phyloP scores from a whole-genome alignment of 2,113 vertebrate genomes.

The Carettochelys insculpta region DNA sequence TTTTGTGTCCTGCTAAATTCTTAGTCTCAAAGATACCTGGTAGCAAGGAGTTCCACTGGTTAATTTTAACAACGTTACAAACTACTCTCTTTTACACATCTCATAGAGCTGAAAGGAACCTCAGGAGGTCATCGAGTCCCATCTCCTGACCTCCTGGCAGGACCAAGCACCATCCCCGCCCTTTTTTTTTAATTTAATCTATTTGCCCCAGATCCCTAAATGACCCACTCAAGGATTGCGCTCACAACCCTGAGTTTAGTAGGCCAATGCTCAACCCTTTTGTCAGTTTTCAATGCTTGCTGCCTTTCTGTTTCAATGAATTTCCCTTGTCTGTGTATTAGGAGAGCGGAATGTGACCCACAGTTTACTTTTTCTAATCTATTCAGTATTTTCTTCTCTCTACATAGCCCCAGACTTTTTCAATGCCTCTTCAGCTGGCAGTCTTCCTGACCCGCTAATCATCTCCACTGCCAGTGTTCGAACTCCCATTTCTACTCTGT shows the following conservation, averaged over 20 bases:
- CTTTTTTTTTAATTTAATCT: no score
- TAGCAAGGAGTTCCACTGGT: neutral
- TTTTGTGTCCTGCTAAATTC: neutral
- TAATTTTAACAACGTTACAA: no score
- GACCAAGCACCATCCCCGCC: no score
- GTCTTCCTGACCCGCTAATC: constrained; percentile 65
- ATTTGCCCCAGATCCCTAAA: no score
- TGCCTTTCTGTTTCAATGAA: constrained; percentile 52
- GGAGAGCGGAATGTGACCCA: constrained; percentile 64
- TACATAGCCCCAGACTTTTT: constrained; percentile 56
- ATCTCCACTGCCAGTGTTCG: constrained; percentile 66
- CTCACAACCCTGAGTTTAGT: no score
- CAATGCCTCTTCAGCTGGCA: constrained; percentile 60
- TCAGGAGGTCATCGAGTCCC: no score
- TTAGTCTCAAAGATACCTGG: neutral
- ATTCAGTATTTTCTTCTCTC: constrained; percentile 67
- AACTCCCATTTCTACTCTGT: constrained; percentile 62
- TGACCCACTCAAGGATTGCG: no score
- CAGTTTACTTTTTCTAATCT: constrained; percentile 68
- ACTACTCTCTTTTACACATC: no score
- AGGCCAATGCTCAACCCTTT: no score
- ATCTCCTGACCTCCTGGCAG: no score
- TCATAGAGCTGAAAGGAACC: no score
- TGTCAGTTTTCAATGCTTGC: constrained; percentile 25
- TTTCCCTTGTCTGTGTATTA: neutral